A percentile compares a stretch with the other conserved stretches of the same genome.
These are phyloP conservation scores for Arion vulgaris DNA, from an alignment of 1,140 invertebrate species.

Conservation along the genomic window DNA sequence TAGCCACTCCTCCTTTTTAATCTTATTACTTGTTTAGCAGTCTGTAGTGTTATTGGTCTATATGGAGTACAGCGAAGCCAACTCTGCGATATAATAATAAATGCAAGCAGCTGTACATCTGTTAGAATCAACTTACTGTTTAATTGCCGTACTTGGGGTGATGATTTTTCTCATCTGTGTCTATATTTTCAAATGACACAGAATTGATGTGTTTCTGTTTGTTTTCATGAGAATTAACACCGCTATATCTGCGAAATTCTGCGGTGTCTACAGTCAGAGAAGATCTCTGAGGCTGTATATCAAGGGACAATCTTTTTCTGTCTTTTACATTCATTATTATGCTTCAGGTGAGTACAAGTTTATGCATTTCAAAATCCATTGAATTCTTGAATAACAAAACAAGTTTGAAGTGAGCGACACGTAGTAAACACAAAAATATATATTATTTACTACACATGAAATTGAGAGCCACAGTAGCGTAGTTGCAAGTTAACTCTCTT, in stretches of 20 bases:
- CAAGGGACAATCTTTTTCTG: neutral
- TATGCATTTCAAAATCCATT: no score
- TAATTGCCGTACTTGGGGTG: neutral
- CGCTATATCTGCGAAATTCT: constrained; percentile 18
- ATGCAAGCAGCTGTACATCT: neutral
- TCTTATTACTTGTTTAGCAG: no score
- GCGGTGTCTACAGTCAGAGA: neutral
- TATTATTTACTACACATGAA: no score
- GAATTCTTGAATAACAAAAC: no score
- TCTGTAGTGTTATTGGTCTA: no score
- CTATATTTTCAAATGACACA: neutral
- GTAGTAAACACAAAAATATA: no score
- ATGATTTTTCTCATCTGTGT: neutral
- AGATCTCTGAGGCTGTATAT: neutral
- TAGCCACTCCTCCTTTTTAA: no score
- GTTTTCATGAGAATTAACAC: neutral
- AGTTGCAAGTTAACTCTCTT: no score
- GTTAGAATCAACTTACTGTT: constrained; percentile 2
- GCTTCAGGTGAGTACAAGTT: neutral
- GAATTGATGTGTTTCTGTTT: constrained; percentile 8
- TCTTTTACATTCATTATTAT: constrained; percentile 3
- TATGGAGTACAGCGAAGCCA: no score
- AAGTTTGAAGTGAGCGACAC: no score
- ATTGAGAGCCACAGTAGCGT: no score
- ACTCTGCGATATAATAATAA: no score